These are phyloP conservation scores for Mythimna loreyi DNA, from an alignment of 2,888 invertebrate species.

Conservation along the genomic window DNA sequence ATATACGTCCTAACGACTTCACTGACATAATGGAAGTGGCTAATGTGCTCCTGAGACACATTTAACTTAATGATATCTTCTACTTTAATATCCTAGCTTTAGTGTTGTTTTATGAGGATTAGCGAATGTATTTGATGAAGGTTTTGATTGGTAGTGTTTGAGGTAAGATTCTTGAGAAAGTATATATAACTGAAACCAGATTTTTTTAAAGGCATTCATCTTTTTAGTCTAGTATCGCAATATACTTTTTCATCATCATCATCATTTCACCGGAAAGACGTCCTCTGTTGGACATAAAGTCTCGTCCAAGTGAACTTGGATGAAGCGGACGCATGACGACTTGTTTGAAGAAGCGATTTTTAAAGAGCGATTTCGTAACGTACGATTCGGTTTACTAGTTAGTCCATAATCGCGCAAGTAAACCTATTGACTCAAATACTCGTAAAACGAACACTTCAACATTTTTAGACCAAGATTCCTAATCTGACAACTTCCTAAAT, in stretches of 20 bases:
- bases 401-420: too few relatives aligned
- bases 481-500: neutral
- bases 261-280: too few relatives aligned
- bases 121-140: conserved; percentile 2
- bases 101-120: conserved; percentile 37
- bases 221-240: too few relatives aligned
- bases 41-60: conserved; percentile 61
- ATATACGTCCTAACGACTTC: conserved; percentile 49
- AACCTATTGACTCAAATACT: too few relatives aligned
- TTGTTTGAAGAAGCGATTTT: too few relatives aligned
- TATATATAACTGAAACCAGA: neutral
- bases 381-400: too few relatives aligned
- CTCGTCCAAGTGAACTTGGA: too few relatives aligned
- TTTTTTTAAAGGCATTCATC: neutral
- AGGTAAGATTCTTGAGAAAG: neutral
- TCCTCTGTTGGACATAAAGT: too few relatives aligned
- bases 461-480: neutral
- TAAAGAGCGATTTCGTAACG: too few relatives aligned
- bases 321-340: too few relatives aligned
- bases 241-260: too few relatives aligned
- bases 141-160: conserved; percentile 4
- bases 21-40: conserved; percentile 50
- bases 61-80: conserved; percentile 61
- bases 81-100: conserved; percentile 52
- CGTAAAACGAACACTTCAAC: neutral